Evolutionary conservation across 2,113 vertebrate species (phyloP).

Genomic region (Tetrax tetrax): DNA sequence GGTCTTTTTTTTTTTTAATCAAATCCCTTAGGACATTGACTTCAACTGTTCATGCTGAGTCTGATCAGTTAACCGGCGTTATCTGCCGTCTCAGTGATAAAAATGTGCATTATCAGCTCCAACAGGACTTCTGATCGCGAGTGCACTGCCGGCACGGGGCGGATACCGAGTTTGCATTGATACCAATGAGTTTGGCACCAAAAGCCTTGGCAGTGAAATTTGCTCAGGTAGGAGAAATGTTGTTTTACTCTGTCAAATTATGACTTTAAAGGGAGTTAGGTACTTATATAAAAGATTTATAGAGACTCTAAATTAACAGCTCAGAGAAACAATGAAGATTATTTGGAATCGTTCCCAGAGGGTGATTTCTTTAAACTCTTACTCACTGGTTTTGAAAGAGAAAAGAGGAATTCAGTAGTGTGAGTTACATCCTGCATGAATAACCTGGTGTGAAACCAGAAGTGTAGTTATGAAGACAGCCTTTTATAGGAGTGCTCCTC

Average conservation of each 20-base stretch:
- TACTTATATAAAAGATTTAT: not conserved
- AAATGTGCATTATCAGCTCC: not conserved
- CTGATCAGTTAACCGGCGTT: not conserved
- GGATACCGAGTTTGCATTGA: not conserved
- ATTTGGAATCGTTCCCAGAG: not conserved
- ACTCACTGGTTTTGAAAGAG: not conserved
- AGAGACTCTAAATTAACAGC: not conserved
- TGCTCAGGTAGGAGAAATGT: not conserved
- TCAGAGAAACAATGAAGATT: not conserved
- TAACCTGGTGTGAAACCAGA: not conserved
- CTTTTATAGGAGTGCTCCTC: not conserved
- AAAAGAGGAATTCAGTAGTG: not conserved
- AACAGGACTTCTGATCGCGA: not conserved
- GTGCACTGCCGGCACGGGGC: accelerated
- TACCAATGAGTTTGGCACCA: not conserved
- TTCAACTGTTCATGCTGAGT: not conserved
- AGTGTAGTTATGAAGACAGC: not conserved
- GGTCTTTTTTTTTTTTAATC: not conserved
- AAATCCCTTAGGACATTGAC: not conserved
- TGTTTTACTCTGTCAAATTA: not conserved
- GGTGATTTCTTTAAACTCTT: not conserved
- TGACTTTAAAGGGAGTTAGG: not conserved
- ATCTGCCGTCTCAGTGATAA: not conserved
- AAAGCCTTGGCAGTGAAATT: not conserved
- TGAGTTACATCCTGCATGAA: not conserved